A percentile compares a stretch with the other conserved stretches of the same genome.
Conservation (phyloP, 2,113 vertebrate species). For the Anolis carolinensis region DNA sequence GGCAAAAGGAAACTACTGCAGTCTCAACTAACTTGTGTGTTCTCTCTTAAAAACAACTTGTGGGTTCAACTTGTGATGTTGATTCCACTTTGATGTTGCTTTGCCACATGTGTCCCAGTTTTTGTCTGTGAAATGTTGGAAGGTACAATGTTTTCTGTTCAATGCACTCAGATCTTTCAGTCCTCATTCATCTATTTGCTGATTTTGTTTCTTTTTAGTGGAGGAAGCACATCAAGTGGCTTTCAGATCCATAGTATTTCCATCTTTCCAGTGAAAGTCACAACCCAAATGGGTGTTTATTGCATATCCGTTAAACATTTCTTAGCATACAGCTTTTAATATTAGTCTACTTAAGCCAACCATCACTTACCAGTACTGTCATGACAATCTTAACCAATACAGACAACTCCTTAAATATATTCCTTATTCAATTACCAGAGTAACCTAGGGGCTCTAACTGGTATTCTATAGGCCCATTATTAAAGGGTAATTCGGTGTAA, state of each 20-base stretch:
- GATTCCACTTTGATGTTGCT: too few relatives aligned
- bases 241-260: background rate
- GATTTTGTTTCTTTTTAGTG: background rate
- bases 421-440: conserved; percentile 50
- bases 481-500: conserved; percentile 79
- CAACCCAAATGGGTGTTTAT: background rate
- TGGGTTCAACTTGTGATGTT: too few relatives aligned
- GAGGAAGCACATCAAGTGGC: background rate
- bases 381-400: conserved; percentile 50
- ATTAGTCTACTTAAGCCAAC: conserved; percentile 8
- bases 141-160: background rate
- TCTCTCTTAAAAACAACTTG: too few relatives aligned
- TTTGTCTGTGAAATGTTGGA: too few relatives aligned
- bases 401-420: conserved; percentile 19
- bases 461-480: conserved; percentile 62
- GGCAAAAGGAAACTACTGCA: too few relatives aligned
- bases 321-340: background rate
- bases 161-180: background rate
- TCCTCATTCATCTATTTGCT: background rate
- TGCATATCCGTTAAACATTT: conserved; percentile 23
- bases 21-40: too few relatives aligned
- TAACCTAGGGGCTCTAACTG: conserved; percentile 62
- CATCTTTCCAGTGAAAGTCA: background rate
- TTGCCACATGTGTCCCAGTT: too few relatives aligned
- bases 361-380: conserved; percentile 30